Evolutionary conservation across 1,140 invertebrate species (phyloP).

Genomic region (Coenobita brevimanus): DNA sequence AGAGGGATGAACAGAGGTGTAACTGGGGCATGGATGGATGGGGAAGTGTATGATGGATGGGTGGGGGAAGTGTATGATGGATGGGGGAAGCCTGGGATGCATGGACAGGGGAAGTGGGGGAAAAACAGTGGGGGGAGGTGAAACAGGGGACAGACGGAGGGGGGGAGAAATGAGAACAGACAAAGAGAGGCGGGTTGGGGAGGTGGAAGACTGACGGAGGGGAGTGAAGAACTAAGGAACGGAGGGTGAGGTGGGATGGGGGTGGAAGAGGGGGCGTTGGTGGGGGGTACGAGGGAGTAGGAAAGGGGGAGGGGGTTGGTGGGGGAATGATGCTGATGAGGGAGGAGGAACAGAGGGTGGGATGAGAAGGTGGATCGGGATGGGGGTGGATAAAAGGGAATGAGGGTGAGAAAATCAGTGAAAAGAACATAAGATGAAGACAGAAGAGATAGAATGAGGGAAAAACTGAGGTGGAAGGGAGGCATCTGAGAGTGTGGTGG

Average conservation of each 20-base stretch:
- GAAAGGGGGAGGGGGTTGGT: no score
- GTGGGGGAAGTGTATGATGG: no score
- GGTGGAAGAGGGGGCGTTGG: background rate
- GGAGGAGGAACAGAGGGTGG: background rate
- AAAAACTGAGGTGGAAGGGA: no score
- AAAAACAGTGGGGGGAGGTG: background rate
- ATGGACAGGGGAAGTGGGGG: background rate
- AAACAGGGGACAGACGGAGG: background rate
- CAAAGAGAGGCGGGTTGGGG: background rate
- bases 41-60: background rate
- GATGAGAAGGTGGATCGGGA: background rate
- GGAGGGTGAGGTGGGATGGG: no score
- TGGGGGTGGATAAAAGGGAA: background rate
- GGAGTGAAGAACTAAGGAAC: no score
- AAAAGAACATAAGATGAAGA: background rate
- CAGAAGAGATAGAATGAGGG: no score
- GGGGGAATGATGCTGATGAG: no score
- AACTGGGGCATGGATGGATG: no score
- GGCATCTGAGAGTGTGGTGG: no score
- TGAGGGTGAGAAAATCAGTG: background rate
- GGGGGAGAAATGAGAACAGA: constrained; percentile 3
- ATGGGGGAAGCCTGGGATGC: no score
- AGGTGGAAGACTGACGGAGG: background rate
- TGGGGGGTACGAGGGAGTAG: background rate
- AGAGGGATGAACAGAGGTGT: no score